Evolutionary conservation across 2,797 vertebrate genomes (phyloP).

Genomic region (Molossus alvarezi): DNA sequence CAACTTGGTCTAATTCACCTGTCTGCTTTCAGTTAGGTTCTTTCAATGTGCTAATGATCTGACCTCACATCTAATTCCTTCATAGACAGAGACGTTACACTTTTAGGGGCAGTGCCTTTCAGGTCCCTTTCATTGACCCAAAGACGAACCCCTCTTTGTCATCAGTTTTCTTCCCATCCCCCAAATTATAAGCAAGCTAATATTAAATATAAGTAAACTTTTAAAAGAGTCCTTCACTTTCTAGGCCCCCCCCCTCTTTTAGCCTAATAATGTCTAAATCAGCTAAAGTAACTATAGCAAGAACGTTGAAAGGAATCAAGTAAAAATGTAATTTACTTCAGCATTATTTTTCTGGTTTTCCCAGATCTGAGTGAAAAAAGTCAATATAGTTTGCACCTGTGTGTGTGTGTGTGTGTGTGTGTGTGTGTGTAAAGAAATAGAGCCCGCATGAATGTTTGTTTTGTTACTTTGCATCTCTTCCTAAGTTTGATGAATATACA

Average conservation of each 20-base stretch:
- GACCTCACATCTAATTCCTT: background rate
- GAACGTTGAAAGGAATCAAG: background rate
- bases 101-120: background rate
- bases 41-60: background rate
- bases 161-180: background rate
- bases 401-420: too few relatives aligned
- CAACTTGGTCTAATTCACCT: background rate
- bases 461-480: background rate
- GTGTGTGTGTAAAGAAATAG: background rate
- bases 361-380: constrained; percentile 48
- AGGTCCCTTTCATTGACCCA: background rate
- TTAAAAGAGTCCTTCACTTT: background rate
- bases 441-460: background rate
- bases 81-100: background rate
- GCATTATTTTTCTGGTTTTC: constrained; percentile 13
- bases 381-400: background rate
- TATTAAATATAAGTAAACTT: constrained; percentile 27
- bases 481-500: background rate
- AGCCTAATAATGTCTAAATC: constrained; percentile 33
- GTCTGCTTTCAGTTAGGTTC: background rate
- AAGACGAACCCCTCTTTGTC: background rate
- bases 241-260: background rate
- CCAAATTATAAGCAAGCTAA: background rate
- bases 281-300: constrained; percentile 5
- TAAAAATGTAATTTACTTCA: constrained; percentile 27